Conservation (phyloP, 1,140 invertebrate species). For the Zaprionus lachaisei region DNA sequence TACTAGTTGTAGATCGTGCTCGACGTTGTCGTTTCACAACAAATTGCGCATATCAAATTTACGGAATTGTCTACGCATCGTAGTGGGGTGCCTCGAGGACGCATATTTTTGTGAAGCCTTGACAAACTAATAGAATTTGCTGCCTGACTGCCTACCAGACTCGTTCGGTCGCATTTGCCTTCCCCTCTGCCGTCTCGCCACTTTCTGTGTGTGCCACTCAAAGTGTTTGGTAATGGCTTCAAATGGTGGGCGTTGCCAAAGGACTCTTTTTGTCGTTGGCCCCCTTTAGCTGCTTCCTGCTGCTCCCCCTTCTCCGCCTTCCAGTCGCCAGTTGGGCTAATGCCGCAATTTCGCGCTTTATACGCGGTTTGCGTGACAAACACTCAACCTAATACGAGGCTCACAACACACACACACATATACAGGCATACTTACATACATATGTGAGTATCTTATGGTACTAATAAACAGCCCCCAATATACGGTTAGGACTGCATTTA, state of each 20-base stretch:
- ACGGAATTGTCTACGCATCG: slow-evolving; percentile 66
- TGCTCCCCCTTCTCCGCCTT: background rate
- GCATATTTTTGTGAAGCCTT: slow-evolving; percentile 54
- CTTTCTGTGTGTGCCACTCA: slow-evolving; percentile 50
- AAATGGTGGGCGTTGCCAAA: slow-evolving; percentile 74
- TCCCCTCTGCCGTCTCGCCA: background rate
- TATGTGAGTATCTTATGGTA: slow-evolving; percentile 22
- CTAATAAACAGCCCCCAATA: slow-evolving; percentile 28
- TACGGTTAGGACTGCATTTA: slow-evolving; percentile 46
- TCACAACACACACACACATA: slow-evolving; percentile 9
- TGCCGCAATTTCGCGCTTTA: slow-evolving; percentile 68
- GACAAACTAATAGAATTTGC: slow-evolving; percentile 80
- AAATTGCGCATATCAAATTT: slow-evolving; percentile 83
- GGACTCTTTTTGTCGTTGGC: slow-evolving; percentile 12
- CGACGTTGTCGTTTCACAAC: slow-evolving; percentile 71
- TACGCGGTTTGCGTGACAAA: slow-evolving; percentile 75
- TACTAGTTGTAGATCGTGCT: slow-evolving; percentile 39
- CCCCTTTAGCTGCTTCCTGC: slow-evolving; percentile 1
- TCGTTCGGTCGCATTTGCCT: background rate
- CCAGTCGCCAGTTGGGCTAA: slow-evolving; percentile 51
- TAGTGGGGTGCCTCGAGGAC: slow-evolving; percentile 1
- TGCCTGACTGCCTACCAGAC: slow-evolving; percentile 45
- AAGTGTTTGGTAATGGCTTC: slow-evolving; percentile 72
- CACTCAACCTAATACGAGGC: slow-evolving; percentile 26
- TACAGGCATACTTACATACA: background rate